These are phyloP conservation scores for Melanostigma gelatinosum DNA, from an alignment of 2,113 vertebrate species.

Conservation along the genomic window DNA sequence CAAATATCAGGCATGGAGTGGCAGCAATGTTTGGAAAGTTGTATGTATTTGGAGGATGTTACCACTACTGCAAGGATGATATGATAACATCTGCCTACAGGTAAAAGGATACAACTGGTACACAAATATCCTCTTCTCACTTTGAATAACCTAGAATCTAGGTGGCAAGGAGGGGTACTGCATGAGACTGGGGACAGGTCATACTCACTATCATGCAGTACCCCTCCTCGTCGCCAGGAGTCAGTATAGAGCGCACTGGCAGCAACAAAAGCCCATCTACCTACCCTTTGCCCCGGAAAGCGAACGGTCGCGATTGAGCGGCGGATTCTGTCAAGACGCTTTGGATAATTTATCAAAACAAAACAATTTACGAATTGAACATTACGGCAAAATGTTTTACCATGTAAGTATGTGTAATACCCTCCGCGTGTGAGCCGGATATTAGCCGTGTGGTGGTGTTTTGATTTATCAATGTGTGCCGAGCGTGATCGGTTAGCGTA, in stretches of 20 bases:
- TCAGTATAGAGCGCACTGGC: not conserved
- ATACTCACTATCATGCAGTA: not conserved
- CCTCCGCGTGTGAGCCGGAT: fast-evolving
- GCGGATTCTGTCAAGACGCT: not conserved
- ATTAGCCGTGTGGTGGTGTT: not conserved
- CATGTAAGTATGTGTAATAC: conserved; percentile 66
- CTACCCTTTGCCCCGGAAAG: conserved; percentile 45
- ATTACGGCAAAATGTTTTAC: conserved; percentile 70
- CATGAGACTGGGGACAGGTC: no score
- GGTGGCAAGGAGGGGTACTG: no score
- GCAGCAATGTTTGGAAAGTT: conserved; percentile 80
- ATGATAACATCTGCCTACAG: conserved; percentile 89
- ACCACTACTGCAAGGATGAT: conserved; percentile 85
- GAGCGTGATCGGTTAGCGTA: not conserved
- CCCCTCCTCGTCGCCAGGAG: conserved; percentile 34
- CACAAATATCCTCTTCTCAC: not conserved
- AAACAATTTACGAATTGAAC: not conserved
- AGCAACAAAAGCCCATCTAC: not conserved
- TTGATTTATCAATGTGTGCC: not conserved
- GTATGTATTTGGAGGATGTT: conserved; percentile 90
- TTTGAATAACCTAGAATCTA: not conserved
- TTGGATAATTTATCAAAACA: not conserved
- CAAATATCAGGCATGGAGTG: conserved; percentile 89
- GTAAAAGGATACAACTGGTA: conserved; percentile 70
- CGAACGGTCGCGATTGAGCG: not conserved